A percentile compares a stretch with the other conserved stretches of the same genome.
Evolutionary conservation across 2,888 invertebrate genomes (phyloP).

Genomic region (Chelonus formosanus): DNA sequence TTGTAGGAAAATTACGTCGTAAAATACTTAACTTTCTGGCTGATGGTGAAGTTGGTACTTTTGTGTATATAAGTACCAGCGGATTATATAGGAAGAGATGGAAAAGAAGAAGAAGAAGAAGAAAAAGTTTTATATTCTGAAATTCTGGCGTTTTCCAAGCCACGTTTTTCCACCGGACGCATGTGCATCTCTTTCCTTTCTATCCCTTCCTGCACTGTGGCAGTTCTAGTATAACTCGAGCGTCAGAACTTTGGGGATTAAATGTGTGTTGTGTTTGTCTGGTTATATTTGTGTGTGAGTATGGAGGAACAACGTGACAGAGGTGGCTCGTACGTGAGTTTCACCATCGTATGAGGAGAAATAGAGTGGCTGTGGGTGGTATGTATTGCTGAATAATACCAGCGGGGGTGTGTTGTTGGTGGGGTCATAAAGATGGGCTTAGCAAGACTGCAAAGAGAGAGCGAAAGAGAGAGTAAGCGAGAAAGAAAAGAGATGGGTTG

Average conservation of each 20-base stretch:
- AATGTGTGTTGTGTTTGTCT: constrained; percentile 34
- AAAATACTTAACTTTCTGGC: too few species aligned
- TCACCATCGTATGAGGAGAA: constrained; percentile 32
- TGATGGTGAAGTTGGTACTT: too few species aligned
- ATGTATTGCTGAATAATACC: constrained; percentile 37
- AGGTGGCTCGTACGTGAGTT: constrained; percentile 35
- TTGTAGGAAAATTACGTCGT: neutral
- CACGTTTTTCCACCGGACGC: constrained; percentile 47
- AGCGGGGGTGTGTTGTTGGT: constrained; percentile 45
- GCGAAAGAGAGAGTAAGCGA: constrained; percentile 41
- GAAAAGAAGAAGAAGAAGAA: neutral
- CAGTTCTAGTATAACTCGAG: constrained; percentile 25
- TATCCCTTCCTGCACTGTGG: constrained; percentile 40
- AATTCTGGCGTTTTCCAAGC: constrained; percentile 40
- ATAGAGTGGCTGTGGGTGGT: constrained; percentile 28
- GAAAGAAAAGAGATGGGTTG: constrained; percentile 33
- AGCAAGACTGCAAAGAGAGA: constrained; percentile 39
- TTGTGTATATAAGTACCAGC: too few species aligned
- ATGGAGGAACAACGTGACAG: constrained; percentile 30
- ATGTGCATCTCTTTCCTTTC: constrained; percentile 52
- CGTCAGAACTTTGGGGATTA: constrained; percentile 40
- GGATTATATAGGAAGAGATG: too few species aligned
- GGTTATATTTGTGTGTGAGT: constrained; percentile 12
- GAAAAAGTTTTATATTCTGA: neutral
- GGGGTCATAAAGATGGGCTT: constrained; percentile 55